These are phyloP conservation scores for Calameuta filiformis DNA, from an alignment of 2,888 invertebrate genomes.

Conservation along the genomic window DNA sequence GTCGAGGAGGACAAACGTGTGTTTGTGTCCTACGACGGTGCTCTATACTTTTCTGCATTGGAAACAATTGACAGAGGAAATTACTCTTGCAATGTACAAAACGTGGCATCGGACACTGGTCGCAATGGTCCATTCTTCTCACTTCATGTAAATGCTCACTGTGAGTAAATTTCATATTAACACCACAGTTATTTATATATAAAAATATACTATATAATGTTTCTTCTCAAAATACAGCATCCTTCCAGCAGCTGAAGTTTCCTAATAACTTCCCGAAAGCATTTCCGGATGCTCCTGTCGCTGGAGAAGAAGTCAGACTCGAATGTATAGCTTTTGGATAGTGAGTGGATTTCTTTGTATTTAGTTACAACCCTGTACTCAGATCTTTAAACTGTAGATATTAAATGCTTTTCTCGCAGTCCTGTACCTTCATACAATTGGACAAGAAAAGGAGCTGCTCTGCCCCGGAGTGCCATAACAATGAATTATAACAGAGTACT, in stretches of 20 bases:
- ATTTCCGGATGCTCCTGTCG: constrained; percentile 92
- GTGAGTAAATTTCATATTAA: constrained; percentile 64
- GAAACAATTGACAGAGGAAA: constrained; percentile 90
- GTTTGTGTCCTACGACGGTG: constrained; percentile 94
- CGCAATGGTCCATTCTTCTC: constrained; percentile 91
- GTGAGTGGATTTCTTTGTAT: constrained; percentile 66
- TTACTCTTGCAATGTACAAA: constrained; percentile 93
- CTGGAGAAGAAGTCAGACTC: constrained; percentile 88
- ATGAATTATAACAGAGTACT: constrained; percentile 87
- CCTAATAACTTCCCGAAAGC: constrained; percentile 96
- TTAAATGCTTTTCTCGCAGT: constrained; percentile 56
- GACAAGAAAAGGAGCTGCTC: constrained; percentile 79
- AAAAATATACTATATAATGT: constrained; percentile 9
- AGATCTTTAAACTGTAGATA: not conserved
- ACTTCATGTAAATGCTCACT: constrained; percentile 84
- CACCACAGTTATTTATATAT: not conserved
- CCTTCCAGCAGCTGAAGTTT: constrained; percentile 91
- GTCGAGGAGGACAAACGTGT: constrained; percentile 93
- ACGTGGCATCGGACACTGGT: constrained; percentile 86
- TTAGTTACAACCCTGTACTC: not conserved
- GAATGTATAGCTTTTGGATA: constrained; percentile 98
- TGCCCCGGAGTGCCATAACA: constrained; percentile 80
- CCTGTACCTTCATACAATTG: constrained; percentile 94
- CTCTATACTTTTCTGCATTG: constrained; percentile 93
- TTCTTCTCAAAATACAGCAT: constrained; percentile 68